Evolutionary conservation across 2,113 vertebrate species (phyloP).

Genomic region (Muscicapa adusta): DNA sequence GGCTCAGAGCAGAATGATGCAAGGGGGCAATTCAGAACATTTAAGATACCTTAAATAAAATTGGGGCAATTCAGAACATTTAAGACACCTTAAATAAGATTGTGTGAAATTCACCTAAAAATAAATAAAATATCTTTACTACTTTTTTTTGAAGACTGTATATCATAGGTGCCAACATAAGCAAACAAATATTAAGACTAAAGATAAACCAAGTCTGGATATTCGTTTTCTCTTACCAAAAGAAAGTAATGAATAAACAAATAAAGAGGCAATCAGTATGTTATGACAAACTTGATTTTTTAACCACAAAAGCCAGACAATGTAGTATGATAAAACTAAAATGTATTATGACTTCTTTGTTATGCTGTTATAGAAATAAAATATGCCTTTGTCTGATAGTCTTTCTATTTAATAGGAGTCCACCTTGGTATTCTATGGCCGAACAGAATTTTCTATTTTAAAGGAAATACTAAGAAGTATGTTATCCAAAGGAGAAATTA

Average conservation of each 20-base stretch:
- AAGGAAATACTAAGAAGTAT: neutral
- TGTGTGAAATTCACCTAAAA: neutral
- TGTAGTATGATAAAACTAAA: neutral
- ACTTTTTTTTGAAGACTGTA: neutral
- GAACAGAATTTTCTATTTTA: neutral
- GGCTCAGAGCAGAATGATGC: accelerated
- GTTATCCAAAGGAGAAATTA: neutral
- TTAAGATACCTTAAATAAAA: neutral
- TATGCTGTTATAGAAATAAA: neutral
- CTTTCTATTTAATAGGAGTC: neutral
- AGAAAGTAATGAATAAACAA: neutral
- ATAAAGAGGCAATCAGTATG: neutral
- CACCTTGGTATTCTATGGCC: neutral
- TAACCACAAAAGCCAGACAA: neutral
- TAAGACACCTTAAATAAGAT: neutral
- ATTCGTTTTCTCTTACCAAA: neutral
- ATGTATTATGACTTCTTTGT: neutral
- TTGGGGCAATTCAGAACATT: neutral
- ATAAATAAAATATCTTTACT: neutral
- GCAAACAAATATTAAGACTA: neutral
- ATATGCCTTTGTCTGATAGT: neutral
- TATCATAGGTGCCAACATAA: neutral
- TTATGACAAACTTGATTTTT: neutral
- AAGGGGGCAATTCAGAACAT: neutral
- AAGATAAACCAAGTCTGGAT: neutral